Base-by-base conservation (phyloP, 2,797 vertebrate species). In the Threskiornis aethiopicus region DNA sequence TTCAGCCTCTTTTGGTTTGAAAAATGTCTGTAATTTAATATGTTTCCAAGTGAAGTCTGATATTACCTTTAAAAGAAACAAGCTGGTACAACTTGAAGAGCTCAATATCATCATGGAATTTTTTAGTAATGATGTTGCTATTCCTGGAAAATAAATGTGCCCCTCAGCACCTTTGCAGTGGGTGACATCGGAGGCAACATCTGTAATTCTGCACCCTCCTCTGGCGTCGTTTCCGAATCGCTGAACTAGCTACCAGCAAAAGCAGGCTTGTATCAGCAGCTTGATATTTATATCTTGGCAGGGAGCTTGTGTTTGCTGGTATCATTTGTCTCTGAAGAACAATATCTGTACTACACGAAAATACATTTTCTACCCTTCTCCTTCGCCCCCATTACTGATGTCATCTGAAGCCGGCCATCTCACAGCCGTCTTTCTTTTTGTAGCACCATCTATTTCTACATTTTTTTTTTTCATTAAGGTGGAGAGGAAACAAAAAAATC, bases 271-370 rank as follows among this genome's bases (percentile, higher is more conserved):
- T 90, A 57, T 79, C 91, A 93, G 96, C 93, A 97, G 84, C 69
- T 37, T 19, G 92, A 51, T 95, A 92, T 95, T 92, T 90, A 75
- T 87, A 76, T 84, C 77, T 9, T 67, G 66, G 65, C 71, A 95
- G 52, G 65, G 46, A 51, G 47, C 62, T 41, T 46, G 71, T 49
- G 35, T 87, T 57, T 70, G 42, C 62, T 88, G 41, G 6, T 49
- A 35, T 93, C 82, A 16, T 94, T 75, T 84, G 72, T 96, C 92
- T 95, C 75, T 66, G 66, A 93, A 96, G 59, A 98, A 84, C 94
- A 85, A 76, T 83, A 90, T 90, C 94, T 91, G 81, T 79, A 54
- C 19, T 84, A 89, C 44, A 77, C 5, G 77, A 37, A 94, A 96
- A 94, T 71, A 33, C 66, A 77, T 84, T 66, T 93, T 49, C 64